These are phyloP conservation scores for Brachionus paranguensis DNA, from an alignment of 1,140 invertebrate genomes.

Conservation along the genomic window DNA sequence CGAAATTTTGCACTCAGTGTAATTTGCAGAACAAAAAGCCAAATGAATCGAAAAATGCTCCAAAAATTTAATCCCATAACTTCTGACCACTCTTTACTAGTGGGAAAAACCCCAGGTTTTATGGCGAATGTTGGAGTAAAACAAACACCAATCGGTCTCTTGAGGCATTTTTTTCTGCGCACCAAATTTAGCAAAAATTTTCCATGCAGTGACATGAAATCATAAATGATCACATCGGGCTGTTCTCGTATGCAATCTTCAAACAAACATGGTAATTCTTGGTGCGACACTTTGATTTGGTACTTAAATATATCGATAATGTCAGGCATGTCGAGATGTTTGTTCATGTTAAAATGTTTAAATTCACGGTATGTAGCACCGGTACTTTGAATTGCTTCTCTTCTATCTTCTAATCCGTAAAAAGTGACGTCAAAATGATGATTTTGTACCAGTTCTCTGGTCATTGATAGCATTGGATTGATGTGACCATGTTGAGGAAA, in stretches of 20 bases:
- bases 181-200: neutral
- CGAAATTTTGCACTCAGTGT: neutral
- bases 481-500: slow-evolving; percentile 1
- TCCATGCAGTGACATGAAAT: neutral
- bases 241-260: neutral
- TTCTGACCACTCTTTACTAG: neutral
- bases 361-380: neutral
- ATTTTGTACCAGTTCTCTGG: neutral
- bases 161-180: neutral
- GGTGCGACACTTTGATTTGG: neutral
- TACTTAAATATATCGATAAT: neutral
- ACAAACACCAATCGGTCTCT: neutral
- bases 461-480: neutral
- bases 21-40: neutral
- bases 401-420: neutral
- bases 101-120: neutral
- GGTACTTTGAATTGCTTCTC: neutral
- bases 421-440: neutral
- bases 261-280: neutral
- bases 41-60: neutral
- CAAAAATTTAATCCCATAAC: neutral
- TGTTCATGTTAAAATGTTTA: neutral
- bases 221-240: slow-evolving; percentile 19
- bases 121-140: neutral
- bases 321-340: neutral